Evolutionary conservation across 2,888 invertebrate species (phyloP).

Genomic region (Lasioglossum morio): DNA sequence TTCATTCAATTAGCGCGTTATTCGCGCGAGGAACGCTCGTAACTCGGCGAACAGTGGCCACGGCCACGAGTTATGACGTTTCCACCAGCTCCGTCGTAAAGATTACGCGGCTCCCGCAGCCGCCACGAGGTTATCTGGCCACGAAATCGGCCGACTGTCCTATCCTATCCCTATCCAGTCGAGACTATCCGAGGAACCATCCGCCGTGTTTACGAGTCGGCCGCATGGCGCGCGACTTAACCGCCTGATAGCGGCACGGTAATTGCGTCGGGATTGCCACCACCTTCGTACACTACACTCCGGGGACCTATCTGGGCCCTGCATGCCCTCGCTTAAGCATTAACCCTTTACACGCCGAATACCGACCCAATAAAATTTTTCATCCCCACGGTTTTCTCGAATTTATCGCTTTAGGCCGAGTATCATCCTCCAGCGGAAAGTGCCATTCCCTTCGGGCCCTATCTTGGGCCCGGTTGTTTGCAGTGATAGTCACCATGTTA

Average conservation of each 20-base stretch:
- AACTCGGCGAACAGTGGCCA: slow-evolving; percentile 58
- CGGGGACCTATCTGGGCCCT: not conserved
- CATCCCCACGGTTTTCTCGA: not conserved
- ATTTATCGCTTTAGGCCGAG: not conserved
- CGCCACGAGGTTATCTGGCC: slow-evolving; percentile 62
- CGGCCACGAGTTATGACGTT: slow-evolving; percentile 71
- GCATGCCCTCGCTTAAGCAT: not conserved
- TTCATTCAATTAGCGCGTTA: slow-evolving; percentile 61
- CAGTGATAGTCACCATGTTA: too few species aligned
- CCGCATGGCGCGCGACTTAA: slow-evolving; percentile 46
- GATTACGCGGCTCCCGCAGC: slow-evolving; percentile 48
- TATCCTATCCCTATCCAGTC: slow-evolving; percentile 60
- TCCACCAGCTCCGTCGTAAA: slow-evolving; percentile 64
- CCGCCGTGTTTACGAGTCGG: slow-evolving; percentile 67
- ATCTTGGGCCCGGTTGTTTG: too few species aligned
- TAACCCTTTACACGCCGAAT: not conserved
- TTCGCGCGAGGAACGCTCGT: slow-evolving; percentile 33
- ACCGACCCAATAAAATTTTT: not conserved
- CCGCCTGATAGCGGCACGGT: slow-evolving; percentile 62
- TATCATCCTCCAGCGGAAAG: not conserved
- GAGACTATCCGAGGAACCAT: slow-evolving; percentile 61
- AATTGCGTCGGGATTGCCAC: slow-evolving; percentile 66
- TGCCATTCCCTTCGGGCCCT: not conserved
- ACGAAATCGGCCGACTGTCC: slow-evolving; percentile 70
- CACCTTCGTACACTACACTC: slow-evolving; percentile 22